Evolutionary conservation across 1,140 invertebrate species (phyloP).

Genomic region (Ips typographus): DNA sequence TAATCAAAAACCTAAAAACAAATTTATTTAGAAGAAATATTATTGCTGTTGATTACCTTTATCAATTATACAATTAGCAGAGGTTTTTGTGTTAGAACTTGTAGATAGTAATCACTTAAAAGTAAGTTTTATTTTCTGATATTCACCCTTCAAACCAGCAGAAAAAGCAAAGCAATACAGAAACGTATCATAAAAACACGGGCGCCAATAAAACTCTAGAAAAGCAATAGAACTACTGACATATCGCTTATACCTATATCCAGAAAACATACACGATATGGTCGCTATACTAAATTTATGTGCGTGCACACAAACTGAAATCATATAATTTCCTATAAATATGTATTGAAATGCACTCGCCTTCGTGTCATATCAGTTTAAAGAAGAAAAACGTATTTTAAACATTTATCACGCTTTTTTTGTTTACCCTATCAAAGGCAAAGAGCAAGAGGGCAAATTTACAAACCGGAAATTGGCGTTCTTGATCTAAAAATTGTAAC

Average conservation of each 20-base stretch:
- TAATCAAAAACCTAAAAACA: conserved; percentile 15
- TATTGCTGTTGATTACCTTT: conserved; percentile 16
- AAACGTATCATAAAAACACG: conserved; percentile 16
- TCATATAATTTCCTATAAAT: background rate
- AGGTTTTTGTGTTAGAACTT: conserved; percentile 31
- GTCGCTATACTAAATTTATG: no score
- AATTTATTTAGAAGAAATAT: conserved; percentile 4
- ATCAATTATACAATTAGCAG: conserved; percentile 2
- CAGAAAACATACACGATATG: background rate
- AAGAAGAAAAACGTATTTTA: no score
- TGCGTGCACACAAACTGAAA: conserved; percentile 6
- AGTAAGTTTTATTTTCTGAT: background rate
- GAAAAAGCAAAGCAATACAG: conserved; percentile 13
- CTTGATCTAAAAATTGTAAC: conserved; percentile 19
- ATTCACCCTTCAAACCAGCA: background rate
- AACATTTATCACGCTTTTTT: no score
- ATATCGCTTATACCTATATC: no score
- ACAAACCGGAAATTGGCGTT: conserved; percentile 7
- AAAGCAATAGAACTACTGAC: no score
- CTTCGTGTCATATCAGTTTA: conserved; percentile 20
- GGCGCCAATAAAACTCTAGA: no score
- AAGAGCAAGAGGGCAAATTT: background rate
- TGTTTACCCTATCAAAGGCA: background rate
- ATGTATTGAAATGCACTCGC: conserved; percentile 1
- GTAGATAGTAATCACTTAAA: conserved; percentile 26